Base-by-base conservation (phyloP, 1,140 invertebrate species). In the Leptinotarsa lineolata region DNA sequence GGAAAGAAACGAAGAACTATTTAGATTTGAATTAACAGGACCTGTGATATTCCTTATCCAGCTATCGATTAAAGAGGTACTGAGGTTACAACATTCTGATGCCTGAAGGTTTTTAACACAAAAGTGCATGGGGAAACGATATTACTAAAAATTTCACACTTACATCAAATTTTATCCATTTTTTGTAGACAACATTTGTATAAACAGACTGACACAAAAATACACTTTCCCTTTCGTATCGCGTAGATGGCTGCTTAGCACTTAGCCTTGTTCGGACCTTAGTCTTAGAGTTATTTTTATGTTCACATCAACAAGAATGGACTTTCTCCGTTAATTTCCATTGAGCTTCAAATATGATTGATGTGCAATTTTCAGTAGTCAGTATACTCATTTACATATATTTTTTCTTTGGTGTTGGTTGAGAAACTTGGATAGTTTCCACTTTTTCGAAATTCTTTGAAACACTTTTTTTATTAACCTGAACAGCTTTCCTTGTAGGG, bases 181-280 rank as follows among this genome's bases (percentile, higher is more conserved):
- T 21, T 21, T 22, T 22, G 16, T 16, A 54, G 16, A 58, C 18
- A 46, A 20, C n/a, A 72, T 72, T 54, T 60, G 18, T 58, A 66
- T 61, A 69, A 73, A 73, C 72, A 73, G 74, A 72, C 71, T 54
- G 76, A 77, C 73, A 80, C 79, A 76, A 74, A 78, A 72, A 77
- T 74, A 78, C 74, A 76, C 73, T 69, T 68, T 71, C 74, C 73
- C 68, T 63, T 70, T 72, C 75, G 39, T 72, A 13, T 74, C 67
- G 77, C 75, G 77, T 79, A 76, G 79, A 6, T 72, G 73, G 78
- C 76, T 80, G 81, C 81, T 81, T 81, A 77, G 79, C 81, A 82
- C 76, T 75, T 69, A 68, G 76, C 74, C 75, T 75, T 71, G 59
- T 73, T 59, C 18, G 39, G 72, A 59, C 70, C 76, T 72, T 73